phyloP scores from a whole-genome alignment of 35 echinoderm and acorn worm genomes.

The Acanthaster planci region DNA sequence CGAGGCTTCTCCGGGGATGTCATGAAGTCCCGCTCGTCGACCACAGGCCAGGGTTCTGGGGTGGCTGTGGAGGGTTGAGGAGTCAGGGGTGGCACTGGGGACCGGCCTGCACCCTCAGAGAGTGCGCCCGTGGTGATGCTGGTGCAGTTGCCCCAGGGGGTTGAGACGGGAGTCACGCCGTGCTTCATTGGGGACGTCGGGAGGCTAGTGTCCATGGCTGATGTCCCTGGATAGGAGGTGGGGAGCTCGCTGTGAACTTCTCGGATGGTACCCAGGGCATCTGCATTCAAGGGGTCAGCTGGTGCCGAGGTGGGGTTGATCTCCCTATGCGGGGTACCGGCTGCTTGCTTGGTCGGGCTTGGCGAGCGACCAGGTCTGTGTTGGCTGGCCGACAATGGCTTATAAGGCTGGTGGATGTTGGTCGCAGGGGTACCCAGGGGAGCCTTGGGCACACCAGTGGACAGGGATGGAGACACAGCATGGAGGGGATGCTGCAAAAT shows the following conservation, averaged over 20 bases:
- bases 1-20: conserved; percentile 40
- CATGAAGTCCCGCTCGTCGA: conserved; percentile 68
- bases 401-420: conserved; percentile 1
- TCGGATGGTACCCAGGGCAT: conserved; percentile 5
- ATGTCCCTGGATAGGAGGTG: conserved; percentile 15
- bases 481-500: conserved; percentile 29
- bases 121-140: background rate
- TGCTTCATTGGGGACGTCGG: background rate
- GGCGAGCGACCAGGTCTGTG: background rate
- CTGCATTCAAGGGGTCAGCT: conserved; percentile 5
- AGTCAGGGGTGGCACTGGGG: conserved; percentile 8
- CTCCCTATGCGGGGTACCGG: background rate
- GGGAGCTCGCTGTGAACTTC: conserved; percentile 17
- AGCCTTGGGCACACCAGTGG: conserved; percentile 64
- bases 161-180: background rate
- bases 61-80: conserved; percentile 21
- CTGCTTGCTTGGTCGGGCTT: background rate
- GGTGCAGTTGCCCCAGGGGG: conserved; percentile 20
- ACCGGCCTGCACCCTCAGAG: background rate
- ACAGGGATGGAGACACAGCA: conserved; percentile 54
- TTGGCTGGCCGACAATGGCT: conserved; percentile 22
- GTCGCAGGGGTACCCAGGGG: conserved; percentile 67
- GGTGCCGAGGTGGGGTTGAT: background rate
- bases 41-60: conserved; percentile 64
- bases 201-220: conserved; percentile 2